These are phyloP conservation scores for Tenebrio molitor DNA, from an alignment of 1,140 invertebrate genomes.

Conservation along the genomic window DNA sequence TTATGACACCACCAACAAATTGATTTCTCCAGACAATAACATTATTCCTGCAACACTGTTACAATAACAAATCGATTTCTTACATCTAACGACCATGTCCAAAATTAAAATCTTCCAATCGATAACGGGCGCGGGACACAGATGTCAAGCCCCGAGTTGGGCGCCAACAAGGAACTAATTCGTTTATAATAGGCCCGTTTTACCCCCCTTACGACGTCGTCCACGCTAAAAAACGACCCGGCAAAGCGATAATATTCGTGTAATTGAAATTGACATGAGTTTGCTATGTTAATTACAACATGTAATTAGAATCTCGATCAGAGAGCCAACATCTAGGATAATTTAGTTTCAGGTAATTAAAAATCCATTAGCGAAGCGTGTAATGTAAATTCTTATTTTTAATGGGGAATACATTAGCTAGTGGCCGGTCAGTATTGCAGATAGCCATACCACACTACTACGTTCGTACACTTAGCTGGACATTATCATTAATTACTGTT, in stretches of 20 bases:
- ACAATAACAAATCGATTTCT: constrained; percentile 44
- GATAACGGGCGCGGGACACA: constrained; percentile 6
- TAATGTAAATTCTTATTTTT: constrained; percentile 62
- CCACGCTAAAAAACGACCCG: constrained; percentile 47
- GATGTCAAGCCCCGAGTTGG: background rate
- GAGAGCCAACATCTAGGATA: constrained; percentile 60
- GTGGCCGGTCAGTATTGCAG: constrained; percentile 48
- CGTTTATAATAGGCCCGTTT: constrained; percentile 53
- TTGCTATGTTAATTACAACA: constrained; percentile 58
- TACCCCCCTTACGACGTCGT: constrained; percentile 49
- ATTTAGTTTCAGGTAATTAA: constrained; percentile 63
- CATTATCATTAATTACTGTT: constrained; percentile 44
- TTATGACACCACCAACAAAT: constrained; percentile 46
- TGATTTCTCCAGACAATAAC: constrained; percentile 46
- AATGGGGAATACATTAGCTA: constrained; percentile 60
- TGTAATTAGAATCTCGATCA: constrained; percentile 60
- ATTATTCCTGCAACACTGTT: constrained; percentile 35
- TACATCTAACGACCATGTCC: constrained; percentile 40
- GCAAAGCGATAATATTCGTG: constrained; percentile 57
- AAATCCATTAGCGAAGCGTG: constrained; percentile 63
- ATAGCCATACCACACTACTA: constrained; percentile 40
- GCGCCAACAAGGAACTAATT: constrained; percentile 41
- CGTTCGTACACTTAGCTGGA: constrained; percentile 18
- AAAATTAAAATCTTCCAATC: constrained; percentile 33
- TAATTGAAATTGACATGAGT: constrained; percentile 63